Conservation (phyloP, 2,113 vertebrate species). For the Colistium nudipinnis region DNA sequence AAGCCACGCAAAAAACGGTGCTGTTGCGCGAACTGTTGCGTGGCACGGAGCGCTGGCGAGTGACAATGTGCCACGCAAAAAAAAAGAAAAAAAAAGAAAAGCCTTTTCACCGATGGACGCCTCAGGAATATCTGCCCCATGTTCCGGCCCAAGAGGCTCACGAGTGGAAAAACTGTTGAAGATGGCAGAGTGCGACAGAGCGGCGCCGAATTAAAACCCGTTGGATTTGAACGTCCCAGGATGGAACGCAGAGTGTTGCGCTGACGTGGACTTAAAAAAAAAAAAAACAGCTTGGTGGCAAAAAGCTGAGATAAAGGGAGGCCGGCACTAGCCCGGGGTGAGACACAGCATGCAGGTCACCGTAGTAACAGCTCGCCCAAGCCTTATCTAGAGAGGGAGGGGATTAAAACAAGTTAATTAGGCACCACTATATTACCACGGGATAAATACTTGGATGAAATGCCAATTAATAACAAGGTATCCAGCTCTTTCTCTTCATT, state of each 20-base stretch:
- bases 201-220: too few relatives aligned
- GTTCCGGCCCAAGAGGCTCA: too few relatives aligned
- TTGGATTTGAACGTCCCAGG: too few relatives aligned
- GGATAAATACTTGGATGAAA: constrained; percentile 17
- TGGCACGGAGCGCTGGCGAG: neutral
- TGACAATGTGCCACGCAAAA: neutral
- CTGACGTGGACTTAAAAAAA: too few relatives aligned
- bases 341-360: neutral
- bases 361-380: too few relatives aligned
- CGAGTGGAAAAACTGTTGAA: too few relatives aligned
- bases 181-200: too few relatives aligned
- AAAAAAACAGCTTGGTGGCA: too few relatives aligned
- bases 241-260: too few relatives aligned
- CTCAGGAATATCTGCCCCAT: neutral
- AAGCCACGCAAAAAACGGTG: neutral
- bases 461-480: constrained; percentile 38
- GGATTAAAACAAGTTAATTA: neutral
- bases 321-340: neutral
- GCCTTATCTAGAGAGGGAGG: neutral
- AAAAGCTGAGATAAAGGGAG: neutral
- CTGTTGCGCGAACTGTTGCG: neutral
- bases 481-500: constrained; percentile 41
- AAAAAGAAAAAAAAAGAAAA: neutral
- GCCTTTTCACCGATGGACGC: neutral
- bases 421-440: neutral